These are phyloP conservation scores for Caenorhabditis angaria DNA, from an alignment of 2,888 invertebrate genomes.

Conservation along the genomic window DNA sequence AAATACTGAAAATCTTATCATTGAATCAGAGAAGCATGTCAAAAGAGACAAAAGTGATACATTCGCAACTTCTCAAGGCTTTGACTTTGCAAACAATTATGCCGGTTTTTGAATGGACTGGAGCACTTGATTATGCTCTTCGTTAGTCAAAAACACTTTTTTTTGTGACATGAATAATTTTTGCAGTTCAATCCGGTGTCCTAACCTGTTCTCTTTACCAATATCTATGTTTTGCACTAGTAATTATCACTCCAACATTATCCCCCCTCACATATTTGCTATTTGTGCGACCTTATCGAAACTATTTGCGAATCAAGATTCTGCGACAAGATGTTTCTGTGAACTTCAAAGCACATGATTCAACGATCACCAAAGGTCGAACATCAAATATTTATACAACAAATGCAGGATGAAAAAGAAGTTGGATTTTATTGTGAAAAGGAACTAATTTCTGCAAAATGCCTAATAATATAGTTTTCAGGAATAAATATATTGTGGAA, in stretches of 20 bases:
- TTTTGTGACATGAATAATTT: slow-evolving; percentile 3
- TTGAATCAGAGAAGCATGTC: slow-evolving; percentile 22
- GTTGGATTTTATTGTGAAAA: no score
- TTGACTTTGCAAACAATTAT: slow-evolving; percentile 30
- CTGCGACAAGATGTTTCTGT: neutral
- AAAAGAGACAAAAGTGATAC: slow-evolving; percentile 30
- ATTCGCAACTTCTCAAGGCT: slow-evolving; percentile 29
- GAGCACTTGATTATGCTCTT: slow-evolving; percentile 19
- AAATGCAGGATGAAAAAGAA: no score
- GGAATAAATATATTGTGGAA: no score
- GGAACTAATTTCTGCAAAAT: no score
- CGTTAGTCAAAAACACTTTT: no score
- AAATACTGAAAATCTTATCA: slow-evolving; percentile 15
- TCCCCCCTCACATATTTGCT: slow-evolving; percentile 31
- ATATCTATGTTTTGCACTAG: slow-evolving; percentile 21
- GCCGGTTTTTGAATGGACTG: slow-evolving; percentile 23
- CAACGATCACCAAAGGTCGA: neutral
- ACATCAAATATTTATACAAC: no score
- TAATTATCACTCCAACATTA: slow-evolving; percentile 24
- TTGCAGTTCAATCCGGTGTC: slow-evolving; percentile 35
- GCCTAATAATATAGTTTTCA: no score
- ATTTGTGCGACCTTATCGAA: slow-evolving; percentile 24
- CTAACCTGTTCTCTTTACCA: slow-evolving; percentile 14
- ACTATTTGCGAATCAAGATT: neutral
- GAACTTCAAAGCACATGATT: neutral